Evolutionary conservation across 2,888 invertebrate species (phyloP), one percentile per base, ranked within the genome.

Genomic region (Bellardia pandia): DNA sequence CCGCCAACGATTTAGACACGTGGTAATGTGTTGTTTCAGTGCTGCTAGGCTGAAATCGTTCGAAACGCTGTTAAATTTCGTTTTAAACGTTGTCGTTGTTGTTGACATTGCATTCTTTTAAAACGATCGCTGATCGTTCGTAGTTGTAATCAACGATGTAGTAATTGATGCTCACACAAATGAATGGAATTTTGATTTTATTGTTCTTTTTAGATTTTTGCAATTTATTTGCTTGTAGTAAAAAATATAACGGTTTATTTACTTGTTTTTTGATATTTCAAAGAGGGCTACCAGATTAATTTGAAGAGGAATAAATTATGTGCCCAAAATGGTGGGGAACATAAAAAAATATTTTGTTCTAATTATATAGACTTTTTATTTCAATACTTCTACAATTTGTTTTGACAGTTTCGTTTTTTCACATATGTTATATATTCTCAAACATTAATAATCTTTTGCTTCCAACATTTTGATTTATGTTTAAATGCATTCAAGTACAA

Each of bases 41-140:
- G 90, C 89, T 89, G 90, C 89, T 78, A 91, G 89, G 86, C 88
- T 86, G 84, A 88, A 89, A 90, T 90, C 90, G 90, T 89, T 91
- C 90, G 91, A 90, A 90, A 91, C 90, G 91, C 92, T 90, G 90
- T 90, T 90, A 83, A 90, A 91, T 88, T 91, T 91, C 85, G 90
- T 90, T 91, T 91, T 92, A 90, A 92, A 88, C 60, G 45, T 71
- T 40, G 51, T 62, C 23, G 71, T 83, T 45, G 75, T 37, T 58
- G 75, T 74, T 68, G 81, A 75, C 87, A 87, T 87, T 75, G 48
- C 48, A 53, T 76, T 75, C 60, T 45, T 71, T 16, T 68, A 75
- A 56, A 30, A 68, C 51, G 72, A 84, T 51, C 42, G 14, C 58
- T 40, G 16, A 42, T 51, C 51, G 53, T 16, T 80, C 40, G 53